phyloP scores from a whole-genome alignment of 2,797 vertebrate genomes.

The Glyptemys insculpta region DNA sequence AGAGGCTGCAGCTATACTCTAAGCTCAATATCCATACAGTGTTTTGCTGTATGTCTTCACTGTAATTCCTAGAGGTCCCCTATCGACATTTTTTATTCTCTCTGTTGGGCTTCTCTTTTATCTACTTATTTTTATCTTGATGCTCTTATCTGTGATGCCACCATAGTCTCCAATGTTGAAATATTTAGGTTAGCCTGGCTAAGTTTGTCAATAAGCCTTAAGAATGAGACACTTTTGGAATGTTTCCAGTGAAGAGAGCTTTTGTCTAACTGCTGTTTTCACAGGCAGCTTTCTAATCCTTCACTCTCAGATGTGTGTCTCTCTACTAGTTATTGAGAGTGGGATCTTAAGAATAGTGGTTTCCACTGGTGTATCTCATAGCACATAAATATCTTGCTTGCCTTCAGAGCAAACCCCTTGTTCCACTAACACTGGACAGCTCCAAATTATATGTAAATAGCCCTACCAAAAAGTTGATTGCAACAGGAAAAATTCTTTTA shows the following conservation, averaged over 20 bases:
- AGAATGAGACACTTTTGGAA: neutral
- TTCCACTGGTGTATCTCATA: neutral
- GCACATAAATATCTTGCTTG: neutral
- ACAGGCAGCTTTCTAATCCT: neutral
- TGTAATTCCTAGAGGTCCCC: neutral
- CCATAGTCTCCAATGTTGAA: neutral
- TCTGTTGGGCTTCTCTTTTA: neutral
- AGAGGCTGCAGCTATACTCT: neutral
- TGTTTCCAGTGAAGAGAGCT: neutral
- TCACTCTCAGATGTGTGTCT: neutral
- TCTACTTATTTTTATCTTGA: neutral
- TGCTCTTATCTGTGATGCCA: neutral
- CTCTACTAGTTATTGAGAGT: neutral
- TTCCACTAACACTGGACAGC: neutral
- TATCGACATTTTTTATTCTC: neutral
- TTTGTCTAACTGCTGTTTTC: neutral
- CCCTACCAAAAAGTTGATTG: neutral
- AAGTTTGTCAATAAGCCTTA: neutral
- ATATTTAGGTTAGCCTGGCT: neutral
- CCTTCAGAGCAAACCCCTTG: neutral
- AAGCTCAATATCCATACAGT: neutral
- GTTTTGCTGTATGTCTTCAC: neutral
- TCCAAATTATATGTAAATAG: neutral
- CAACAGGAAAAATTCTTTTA: neutral
- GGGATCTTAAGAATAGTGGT: fast-evolving